These are phyloP conservation scores for Epirrita christyi DNA, from an alignment of 2,888 invertebrate species.

Conservation along the genomic window DNA sequence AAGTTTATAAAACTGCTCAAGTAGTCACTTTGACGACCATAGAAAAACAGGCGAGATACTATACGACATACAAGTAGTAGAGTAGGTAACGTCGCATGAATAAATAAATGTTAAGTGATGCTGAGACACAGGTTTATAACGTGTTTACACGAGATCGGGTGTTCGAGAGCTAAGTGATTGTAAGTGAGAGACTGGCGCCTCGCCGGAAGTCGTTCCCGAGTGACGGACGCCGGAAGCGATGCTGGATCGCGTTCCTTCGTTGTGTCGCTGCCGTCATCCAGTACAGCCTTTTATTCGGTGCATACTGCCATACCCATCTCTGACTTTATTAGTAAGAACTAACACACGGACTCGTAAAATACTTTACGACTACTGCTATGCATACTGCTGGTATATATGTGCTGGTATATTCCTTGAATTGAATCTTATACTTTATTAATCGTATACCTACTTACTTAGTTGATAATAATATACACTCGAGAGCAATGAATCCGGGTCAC, in stretches of 20 bases:
- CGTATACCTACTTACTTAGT: too few relatives aligned
- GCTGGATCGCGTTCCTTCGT: constrained; percentile 78
- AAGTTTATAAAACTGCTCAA: constrained; percentile 23
- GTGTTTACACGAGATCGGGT: constrained; percentile 60
- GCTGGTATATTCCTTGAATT: too few relatives aligned
- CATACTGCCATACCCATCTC: constrained; percentile 42
- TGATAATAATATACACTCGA: too few relatives aligned
- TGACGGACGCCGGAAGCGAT: constrained; percentile 81
- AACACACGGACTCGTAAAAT: constrained; percentile 37
- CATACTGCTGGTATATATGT: too few relatives aligned
- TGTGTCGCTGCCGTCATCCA: constrained; percentile 65
- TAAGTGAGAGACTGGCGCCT: constrained; percentile 80
- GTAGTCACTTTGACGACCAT: constrained; percentile 11
- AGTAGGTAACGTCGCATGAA: constrained; percentile 34
- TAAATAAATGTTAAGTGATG: constrained; percentile 41
- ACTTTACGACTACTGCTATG: constrained; percentile 39
- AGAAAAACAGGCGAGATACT: constrained; percentile 9
- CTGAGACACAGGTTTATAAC: constrained; percentile 44
- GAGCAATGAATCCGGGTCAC: too few relatives aligned
- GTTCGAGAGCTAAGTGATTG: constrained; percentile 78
- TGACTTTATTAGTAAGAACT: constrained; percentile 30
- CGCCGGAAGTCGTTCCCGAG: constrained; percentile 80
- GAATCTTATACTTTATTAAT: too few relatives aligned
- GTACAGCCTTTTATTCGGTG: constrained; percentile 56
- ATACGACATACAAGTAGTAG: constrained; percentile 1